phyloP scores from a whole-genome alignment of 2,797 vertebrate genomes.

The Coregonus ussuriensis region DNA sequence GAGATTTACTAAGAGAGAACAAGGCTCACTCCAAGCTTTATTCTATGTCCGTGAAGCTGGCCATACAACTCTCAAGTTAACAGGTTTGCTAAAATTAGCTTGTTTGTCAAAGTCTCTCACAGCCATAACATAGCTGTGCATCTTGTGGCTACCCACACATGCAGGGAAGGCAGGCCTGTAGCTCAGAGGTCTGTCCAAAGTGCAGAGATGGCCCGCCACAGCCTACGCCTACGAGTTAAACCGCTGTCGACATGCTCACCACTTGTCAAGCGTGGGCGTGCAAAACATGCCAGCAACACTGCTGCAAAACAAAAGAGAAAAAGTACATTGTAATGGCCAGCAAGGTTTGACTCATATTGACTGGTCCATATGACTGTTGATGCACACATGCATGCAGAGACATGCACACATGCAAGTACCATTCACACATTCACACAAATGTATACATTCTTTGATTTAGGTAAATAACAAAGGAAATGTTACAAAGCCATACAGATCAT shows the following conservation, averaged over 20 bases:
- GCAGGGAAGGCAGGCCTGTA: neutral
- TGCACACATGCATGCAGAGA: neutral
- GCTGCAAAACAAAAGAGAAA: neutral
- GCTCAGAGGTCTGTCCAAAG: constrained; percentile 29
- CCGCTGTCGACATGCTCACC: constrained; percentile 31
- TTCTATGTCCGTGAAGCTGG: neutral
- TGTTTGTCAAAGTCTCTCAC: neutral
- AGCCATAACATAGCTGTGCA: constrained; percentile 12
- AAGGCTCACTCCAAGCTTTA: neutral
- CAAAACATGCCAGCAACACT: neutral
- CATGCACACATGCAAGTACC: neutral
- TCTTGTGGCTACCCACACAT: constrained; percentile 51
- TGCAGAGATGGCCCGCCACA: constrained; percentile 42
- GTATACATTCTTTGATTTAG: no score
- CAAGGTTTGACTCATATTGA: constrained; percentile 1
- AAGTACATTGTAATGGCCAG: neutral
- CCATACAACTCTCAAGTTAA: neutral
- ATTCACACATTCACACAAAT: neutral
- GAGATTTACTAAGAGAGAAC: no score
- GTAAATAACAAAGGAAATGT: neutral
- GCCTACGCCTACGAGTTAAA: constrained; percentile 9
- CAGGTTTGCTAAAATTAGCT: constrained; percentile 33
- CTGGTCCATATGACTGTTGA: neutral
- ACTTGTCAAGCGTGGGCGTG: constrained; percentile 2
- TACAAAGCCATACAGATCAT: no score